phyloP scores from a whole-genome alignment of 2,797 vertebrate species.

The Myiotriccus ornatus region DNA sequence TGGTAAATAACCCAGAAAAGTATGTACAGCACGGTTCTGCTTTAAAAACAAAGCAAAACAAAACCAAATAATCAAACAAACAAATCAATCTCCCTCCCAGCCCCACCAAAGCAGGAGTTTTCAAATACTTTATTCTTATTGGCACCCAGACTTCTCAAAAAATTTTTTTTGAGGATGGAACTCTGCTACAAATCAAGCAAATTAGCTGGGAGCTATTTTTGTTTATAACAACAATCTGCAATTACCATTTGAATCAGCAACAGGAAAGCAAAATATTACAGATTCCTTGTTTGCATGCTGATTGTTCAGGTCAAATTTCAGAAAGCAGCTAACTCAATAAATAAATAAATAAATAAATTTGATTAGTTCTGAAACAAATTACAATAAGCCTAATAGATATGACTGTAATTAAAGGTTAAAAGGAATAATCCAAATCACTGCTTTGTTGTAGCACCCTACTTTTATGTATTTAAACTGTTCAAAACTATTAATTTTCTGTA shows the following conservation, averaged over 20 bases:
- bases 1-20: not conserved
- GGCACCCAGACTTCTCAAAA: not conserved
- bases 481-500: constrained; percentile 22
- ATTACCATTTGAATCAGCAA: constrained; percentile 1
- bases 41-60: not conserved
- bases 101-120: not conserved
- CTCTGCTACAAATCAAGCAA: not conserved
- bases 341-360: constrained; percentile 1
- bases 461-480: not conserved
- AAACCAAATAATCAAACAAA: not conserved
- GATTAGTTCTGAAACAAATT: not conserved
- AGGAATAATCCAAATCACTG: not conserved
- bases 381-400: not conserved
- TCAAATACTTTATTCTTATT: not conserved
- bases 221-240: not conserved
- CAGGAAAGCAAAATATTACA: not conserved
- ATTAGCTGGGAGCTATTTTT: not conserved
- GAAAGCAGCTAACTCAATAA: not conserved
- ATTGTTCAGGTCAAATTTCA: not conserved
- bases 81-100: not conserved
- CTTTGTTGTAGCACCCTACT: not conserved
- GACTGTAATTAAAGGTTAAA: not conserved
- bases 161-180: not conserved
- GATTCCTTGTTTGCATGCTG: not conserved
- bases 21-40: not conserved